Percentiles rank a stretch among this genome's conserved stretches.
These are phyloP conservation scores for Pterocles orientalis DNA, from an alignment of 2,113 vertebrate species.

Conservation along the genomic window DNA sequence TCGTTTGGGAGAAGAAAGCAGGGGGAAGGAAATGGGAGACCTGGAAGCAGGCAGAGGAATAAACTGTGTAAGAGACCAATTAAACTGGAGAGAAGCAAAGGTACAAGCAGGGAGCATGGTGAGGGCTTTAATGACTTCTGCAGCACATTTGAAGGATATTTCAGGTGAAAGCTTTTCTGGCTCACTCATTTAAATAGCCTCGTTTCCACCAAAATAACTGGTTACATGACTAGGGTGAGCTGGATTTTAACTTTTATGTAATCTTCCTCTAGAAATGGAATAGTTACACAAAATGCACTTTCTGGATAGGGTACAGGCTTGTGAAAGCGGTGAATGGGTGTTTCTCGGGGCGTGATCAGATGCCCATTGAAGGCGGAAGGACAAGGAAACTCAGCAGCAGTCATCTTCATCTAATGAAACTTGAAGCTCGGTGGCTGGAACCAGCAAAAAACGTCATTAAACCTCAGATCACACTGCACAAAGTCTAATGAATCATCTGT, in stretches of 20 bases:
- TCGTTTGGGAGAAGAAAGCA: neutral
- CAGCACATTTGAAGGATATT: neutral
- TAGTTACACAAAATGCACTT: neutral
- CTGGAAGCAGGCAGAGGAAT: neutral
- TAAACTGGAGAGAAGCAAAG: neutral
- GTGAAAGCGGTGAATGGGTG: neutral
- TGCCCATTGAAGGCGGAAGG: neutral
- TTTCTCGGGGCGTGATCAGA: neutral
- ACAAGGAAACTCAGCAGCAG: neutral
- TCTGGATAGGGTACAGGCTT: fast-evolving
- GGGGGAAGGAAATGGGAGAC: neutral
- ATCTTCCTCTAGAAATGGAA: neutral
- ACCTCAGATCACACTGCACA: neutral
- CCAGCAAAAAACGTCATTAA: neutral
- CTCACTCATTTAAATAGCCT: neutral
- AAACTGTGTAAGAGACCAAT: neutral
- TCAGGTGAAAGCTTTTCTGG: neutral
- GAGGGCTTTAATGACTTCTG: neutral
- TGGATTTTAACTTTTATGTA: neutral
- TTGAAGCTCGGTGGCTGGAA: neutral
- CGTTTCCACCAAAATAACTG: slow-evolving; percentile 8
- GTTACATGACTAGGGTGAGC: neutral
- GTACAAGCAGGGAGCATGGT: neutral
- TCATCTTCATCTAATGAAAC: neutral
- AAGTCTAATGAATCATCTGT: neutral